Evolutionary conservation across 2,113 vertebrate genomes (phyloP).

Genomic region (Urocitellus parryii): DNA sequence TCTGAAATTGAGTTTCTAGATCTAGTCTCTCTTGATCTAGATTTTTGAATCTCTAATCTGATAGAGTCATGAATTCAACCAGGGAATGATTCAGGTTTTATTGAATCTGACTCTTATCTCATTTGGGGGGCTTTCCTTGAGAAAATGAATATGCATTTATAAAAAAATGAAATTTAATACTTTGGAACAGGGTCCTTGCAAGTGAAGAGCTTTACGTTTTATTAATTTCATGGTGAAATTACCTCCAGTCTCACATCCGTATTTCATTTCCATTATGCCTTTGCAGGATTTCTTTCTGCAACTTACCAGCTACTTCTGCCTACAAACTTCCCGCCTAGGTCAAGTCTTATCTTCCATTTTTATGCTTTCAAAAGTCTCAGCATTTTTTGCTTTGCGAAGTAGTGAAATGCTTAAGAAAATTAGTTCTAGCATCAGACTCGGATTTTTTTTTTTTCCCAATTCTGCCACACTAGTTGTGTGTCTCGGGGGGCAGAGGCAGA

Average conservation of each 20-base stretch:
- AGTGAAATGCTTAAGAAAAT: background rate
- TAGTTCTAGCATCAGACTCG: background rate
- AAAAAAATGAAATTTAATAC: conserved; percentile 2
- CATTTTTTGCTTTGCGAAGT: background rate
- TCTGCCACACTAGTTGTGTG: background rate
- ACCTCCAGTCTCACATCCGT: background rate
- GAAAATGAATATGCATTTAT: conserved; percentile 10
- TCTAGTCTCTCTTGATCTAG: too few species aligned
- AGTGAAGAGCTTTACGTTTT: background rate
- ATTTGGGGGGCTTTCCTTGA: background rate
- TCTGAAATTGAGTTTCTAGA: background rate
- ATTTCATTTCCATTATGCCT: background rate
- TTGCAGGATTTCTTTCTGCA: background rate
- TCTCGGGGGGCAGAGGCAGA: background rate
- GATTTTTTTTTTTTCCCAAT: background rate
- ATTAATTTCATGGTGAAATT: background rate
- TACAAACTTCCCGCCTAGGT: background rate
- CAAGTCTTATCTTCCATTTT: conserved; percentile 14
- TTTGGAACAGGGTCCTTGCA: background rate
- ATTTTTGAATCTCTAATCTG: background rate
- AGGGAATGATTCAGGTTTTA: background rate
- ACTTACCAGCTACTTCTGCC: background rate
- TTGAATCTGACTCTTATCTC: background rate
- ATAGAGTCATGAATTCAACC: background rate
- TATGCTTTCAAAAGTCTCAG: background rate